phyloP scores from a whole-genome alignment of 2,888 invertebrate genomes.

The Mongoloraphidia duomilia region DNA sequence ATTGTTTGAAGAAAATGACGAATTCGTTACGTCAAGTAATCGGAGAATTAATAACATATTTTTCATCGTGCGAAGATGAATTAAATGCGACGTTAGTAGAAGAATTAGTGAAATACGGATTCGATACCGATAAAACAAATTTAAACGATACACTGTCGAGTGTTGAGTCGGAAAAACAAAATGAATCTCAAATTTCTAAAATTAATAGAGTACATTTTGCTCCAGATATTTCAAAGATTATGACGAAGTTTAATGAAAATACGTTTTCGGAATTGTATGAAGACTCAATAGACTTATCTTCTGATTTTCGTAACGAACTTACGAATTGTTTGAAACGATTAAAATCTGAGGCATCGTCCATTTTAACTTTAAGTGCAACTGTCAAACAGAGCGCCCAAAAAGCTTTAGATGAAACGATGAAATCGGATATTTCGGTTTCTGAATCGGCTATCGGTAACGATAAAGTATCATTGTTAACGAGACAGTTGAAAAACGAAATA shows the following conservation, averaged over 20 bases:
- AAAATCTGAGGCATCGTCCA: constrained; percentile 51
- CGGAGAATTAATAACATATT: constrained; percentile 55
- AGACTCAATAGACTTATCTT: constrained; percentile 32
- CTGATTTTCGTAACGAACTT: constrained; percentile 48
- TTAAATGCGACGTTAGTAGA: constrained; percentile 59
- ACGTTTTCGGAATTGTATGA: constrained; percentile 40
- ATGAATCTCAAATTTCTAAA: constrained; percentile 14
- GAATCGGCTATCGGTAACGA: constrained; percentile 8
- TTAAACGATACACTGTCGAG: constrained; percentile 17
- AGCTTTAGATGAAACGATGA: background rate
- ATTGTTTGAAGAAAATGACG: constrained; percentile 50
- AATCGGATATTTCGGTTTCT: no score
- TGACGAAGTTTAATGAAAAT: constrained; percentile 46
- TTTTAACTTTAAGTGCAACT: constrained; percentile 41
- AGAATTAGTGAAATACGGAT: constrained; percentile 36
- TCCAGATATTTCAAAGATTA: constrained; percentile 46
- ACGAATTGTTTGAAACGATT: constrained; percentile 51
- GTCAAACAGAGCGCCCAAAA: constrained; percentile 7
- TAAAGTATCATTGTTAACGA: constrained; percentile 19
- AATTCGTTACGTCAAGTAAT: constrained; percentile 49
- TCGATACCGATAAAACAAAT: constrained; percentile 19
- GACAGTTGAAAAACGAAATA: constrained; percentile 22
- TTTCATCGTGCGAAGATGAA: constrained; percentile 63
- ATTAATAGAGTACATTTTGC: constrained; percentile 52
- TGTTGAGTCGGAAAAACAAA: constrained; percentile 14